Conservation (phyloP, 2,888 invertebrate species). For the Conistra vaccinii region DNA sequence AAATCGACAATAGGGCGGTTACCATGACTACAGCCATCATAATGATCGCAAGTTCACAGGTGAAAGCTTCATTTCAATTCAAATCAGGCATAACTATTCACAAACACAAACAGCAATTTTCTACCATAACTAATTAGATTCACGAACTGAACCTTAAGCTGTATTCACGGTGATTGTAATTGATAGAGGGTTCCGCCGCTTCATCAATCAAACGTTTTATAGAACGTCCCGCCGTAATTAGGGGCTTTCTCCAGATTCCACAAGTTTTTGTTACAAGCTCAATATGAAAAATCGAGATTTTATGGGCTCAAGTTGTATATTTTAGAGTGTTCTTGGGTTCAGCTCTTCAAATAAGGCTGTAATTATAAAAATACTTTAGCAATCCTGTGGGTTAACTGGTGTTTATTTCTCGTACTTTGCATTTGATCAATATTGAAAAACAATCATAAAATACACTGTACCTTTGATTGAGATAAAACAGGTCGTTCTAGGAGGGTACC, state of each 20-base stretch:
- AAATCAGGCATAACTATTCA: conserved; percentile 19
- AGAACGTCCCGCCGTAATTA: conserved; percentile 71
- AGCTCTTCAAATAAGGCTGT: conserved; percentile 11
- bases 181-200: conserved; percentile 70
- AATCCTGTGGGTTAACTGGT: background rate
- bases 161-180: conserved; percentile 74
- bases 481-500: background rate
- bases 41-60: conserved; percentile 8
- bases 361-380: background rate
- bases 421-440: background rate
- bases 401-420: background rate
- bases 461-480: background rate
- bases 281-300: conserved; percentile 55
- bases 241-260: conserved; percentile 65
- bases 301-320: conserved; percentile 25
- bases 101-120: conserved; percentile 27
- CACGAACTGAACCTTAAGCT: conserved; percentile 41
- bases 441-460: background rate
- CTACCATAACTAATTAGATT: conserved; percentile 43
- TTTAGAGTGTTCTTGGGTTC: background rate
- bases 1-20: background rate
- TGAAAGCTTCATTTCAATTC: conserved; percentile 20
- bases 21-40: conserved; percentile 29
- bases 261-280: conserved; percentile 51
- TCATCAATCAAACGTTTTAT: conserved; percentile 78